Evolutionary conservation across 2,113 vertebrate species (phyloP).

Genomic region (Indri indri): DNA sequence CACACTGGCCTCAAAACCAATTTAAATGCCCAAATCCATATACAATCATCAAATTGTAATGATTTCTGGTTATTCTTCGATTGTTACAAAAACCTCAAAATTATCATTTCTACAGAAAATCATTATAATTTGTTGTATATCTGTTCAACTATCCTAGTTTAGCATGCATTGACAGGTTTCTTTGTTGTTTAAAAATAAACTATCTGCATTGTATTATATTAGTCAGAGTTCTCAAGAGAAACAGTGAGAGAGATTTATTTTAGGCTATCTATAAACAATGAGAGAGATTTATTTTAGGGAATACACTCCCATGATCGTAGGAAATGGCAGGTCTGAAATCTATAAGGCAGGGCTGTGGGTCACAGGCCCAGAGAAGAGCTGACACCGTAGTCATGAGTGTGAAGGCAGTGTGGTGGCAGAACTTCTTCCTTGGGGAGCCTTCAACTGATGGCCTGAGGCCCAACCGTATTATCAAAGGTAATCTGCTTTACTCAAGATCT

Average conservation of each 20-base stretch:
- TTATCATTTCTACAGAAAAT: not conserved
- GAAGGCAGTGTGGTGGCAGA: no score
- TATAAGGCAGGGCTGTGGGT: not conserved
- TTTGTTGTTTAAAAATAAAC: not conserved
- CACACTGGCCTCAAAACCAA: not conserved
- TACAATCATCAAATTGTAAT: constrained; percentile 1
- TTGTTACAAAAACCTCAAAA: not conserved
- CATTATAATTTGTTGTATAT: not conserved
- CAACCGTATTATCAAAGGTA: not conserved
- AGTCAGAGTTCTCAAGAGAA: not conserved
- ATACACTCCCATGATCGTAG: not conserved
- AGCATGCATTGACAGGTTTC: not conserved
- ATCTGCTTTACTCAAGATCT: not conserved
- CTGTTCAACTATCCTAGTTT: not conserved
- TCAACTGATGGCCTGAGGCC: not conserved
- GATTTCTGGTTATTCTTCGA: not conserved
- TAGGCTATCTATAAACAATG: not conserved
- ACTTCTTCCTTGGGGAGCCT: not conserved
- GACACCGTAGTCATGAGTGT: not conserved
- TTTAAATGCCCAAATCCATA: not conserved
- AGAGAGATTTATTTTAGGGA: not conserved
- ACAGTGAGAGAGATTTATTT: no score
- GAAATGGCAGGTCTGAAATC: not conserved
- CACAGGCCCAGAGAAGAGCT: not conserved
- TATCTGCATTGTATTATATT: not conserved